These are phyloP conservation scores for Biston betularia DNA, from an alignment of 2,888 invertebrate species.

Conservation along the genomic window DNA sequence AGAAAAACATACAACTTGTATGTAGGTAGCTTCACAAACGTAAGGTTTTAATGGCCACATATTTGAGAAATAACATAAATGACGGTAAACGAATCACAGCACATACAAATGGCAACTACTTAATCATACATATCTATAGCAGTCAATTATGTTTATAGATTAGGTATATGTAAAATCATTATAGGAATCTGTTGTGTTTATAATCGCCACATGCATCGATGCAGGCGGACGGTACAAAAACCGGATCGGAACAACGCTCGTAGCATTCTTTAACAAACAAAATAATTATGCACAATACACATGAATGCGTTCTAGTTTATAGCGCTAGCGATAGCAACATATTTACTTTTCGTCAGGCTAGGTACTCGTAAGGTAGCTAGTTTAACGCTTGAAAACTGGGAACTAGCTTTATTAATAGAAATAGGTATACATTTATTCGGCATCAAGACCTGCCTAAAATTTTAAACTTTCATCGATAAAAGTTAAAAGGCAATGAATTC, in stretches of 20 bases:
- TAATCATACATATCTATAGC: slow-evolving; percentile 6
- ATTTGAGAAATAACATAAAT: slow-evolving; percentile 3
- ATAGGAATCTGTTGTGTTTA: slow-evolving; percentile 14
- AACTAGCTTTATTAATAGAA: neutral
- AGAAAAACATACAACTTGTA: slow-evolving; percentile 13
- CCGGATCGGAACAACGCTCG: slow-evolving; percentile 21
- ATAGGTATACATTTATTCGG: no score
- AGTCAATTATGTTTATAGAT: neutral
- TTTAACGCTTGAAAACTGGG: no score
- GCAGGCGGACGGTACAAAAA: slow-evolving; percentile 22
- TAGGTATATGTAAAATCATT: neutral
- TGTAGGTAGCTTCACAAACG: neutral
- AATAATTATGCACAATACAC: slow-evolving; percentile 17
- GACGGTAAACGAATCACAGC: slow-evolving; percentile 4
- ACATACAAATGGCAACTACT: slow-evolving; percentile 1
- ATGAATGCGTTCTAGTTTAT: slow-evolving; percentile 4
- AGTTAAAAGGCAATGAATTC: neutral
- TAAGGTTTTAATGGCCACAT: slow-evolving; percentile 1
- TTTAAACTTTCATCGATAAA: no score
- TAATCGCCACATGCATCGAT: slow-evolving; percentile 29
- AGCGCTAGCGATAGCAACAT: neutral
- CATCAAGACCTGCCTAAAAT: no score
- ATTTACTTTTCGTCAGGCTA: neutral
- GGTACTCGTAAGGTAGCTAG: no score
- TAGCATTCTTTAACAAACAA: slow-evolving; percentile 17